These are phyloP conservation scores for Belonocnema kinseyi DNA, from an alignment of 1,140 invertebrate genomes.

Conservation along the genomic window DNA sequence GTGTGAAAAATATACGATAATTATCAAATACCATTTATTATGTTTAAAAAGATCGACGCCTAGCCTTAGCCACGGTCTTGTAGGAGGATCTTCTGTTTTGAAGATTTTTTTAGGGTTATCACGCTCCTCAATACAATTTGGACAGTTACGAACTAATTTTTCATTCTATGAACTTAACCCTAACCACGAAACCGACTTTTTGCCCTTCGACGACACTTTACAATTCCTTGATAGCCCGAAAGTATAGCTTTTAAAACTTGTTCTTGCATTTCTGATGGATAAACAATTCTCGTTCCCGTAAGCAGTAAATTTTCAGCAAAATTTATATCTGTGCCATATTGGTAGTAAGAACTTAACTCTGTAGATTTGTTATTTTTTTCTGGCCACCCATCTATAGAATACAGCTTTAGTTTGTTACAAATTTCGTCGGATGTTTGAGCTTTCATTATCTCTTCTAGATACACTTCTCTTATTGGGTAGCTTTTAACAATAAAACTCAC, in stretches of 20 bases:
- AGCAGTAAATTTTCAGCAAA: slow-evolving; percentile 40
- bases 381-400: slow-evolving; percentile 39
- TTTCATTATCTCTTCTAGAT: slow-evolving; percentile 44
- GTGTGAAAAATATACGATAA: slow-evolving; percentile 54
- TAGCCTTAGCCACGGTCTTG: background rate
- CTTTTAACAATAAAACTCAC: slow-evolving; percentile 37
- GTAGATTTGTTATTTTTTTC: slow-evolving; percentile 23
- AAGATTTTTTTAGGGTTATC: slow-evolving; percentile 48
- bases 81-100: slow-evolving; percentile 42
- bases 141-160: slow-evolving; percentile 29
- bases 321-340: slow-evolving; percentile 37
- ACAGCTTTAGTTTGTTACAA: slow-evolving; percentile 41
- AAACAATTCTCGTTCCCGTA: slow-evolving; percentile 40
- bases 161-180: too few species aligned
- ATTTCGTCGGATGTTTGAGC: slow-evolving; percentile 44
- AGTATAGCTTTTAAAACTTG: slow-evolving; percentile 42
- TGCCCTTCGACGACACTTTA: slow-evolving; percentile 47
- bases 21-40: slow-evolving; percentile 52
- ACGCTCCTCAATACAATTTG: slow-evolving; percentile 44
- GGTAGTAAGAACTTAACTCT: slow-evolving; percentile 42
- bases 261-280: slow-evolving; percentile 42
- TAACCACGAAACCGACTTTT: too few species aligned
- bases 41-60: slow-evolving; percentile 49
- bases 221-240: slow-evolving; percentile 41
- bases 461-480: slow-evolving; percentile 39